phyloP scores from a whole-genome alignment of 2,113 vertebrate genomes.

The Odontesthes bonariensis region DNA sequence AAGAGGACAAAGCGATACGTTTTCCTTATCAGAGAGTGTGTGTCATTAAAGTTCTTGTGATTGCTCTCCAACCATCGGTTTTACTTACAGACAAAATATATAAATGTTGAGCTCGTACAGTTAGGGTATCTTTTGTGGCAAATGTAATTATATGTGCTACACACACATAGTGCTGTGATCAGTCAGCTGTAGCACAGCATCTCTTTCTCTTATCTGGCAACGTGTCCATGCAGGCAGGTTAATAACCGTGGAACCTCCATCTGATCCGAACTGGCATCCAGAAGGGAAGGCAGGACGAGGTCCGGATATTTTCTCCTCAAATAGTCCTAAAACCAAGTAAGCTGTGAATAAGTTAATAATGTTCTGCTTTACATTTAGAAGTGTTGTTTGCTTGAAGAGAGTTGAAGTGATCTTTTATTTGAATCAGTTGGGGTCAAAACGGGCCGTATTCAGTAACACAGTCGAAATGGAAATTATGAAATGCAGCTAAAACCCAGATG shows the following conservation, averaged over 20 bases:
- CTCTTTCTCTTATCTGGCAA: constrained; percentile 3
- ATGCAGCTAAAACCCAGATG: too few species aligned
- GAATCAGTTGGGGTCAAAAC: too few species aligned
- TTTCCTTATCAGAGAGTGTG: neutral
- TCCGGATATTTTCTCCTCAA: neutral
- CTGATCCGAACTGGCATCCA: constrained; percentile 8
- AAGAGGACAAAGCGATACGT: too few species aligned
- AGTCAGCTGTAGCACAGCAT: constrained; percentile 7
- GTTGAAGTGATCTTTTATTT: too few species aligned
- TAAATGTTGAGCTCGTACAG: constrained; percentile 3
- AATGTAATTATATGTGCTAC: constrained; percentile 8
- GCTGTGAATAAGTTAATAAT: neutral
- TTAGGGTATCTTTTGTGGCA: neutral
- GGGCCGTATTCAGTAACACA: too few species aligned
- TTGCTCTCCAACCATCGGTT: neutral
- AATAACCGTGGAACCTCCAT: constrained; percentile 18
- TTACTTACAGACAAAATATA: neutral
- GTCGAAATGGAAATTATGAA: too few species aligned
- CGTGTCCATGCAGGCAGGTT: constrained; percentile 2
- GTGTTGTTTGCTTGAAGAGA: neutral
- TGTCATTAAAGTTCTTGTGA: neutral
- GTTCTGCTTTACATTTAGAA: neutral
- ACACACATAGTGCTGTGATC: constrained; percentile 15
- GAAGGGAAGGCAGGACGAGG: neutral
- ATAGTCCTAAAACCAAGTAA: neutral